These are phyloP conservation scores for Pyralis farinalis DNA, from an alignment of 2,888 invertebrate species.

Conservation along the genomic window DNA sequence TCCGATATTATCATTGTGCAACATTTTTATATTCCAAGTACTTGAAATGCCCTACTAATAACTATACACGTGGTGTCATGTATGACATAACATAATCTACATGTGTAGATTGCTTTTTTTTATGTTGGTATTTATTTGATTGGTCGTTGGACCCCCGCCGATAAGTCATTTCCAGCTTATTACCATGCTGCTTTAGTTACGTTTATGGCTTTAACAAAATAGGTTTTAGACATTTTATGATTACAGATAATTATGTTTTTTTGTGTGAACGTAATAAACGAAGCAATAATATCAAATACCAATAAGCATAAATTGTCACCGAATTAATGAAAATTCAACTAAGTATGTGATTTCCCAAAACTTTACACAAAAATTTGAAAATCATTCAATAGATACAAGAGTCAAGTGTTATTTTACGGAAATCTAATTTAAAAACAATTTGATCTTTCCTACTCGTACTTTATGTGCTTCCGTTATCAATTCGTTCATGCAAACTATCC, in stretches of 20 bases:
- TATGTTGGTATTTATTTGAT: background rate
- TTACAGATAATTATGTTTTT: constrained; percentile 1
- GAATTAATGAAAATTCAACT: too few species aligned
- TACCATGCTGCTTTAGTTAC: background rate
- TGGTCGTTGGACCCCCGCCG: constrained; percentile 5
- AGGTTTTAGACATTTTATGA: background rate
- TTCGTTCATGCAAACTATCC: too few species aligned
- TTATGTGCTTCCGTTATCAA: too few species aligned
- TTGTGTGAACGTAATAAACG: constrained; percentile 7
- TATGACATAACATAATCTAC: constrained; percentile 10
- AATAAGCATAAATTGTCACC: constrained; percentile 5
- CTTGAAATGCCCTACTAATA: constrained; percentile 1
- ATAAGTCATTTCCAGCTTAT: constrained; percentile 2
- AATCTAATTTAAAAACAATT: too few species aligned
- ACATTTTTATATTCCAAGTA: constrained; percentile 3
- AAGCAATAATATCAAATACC: constrained; percentile 2
- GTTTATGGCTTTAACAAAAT: constrained; percentile 3
- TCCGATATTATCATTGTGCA: constrained; percentile 18
- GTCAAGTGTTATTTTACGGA: too few species aligned
- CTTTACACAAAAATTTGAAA: too few species aligned
- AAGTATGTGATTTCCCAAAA: too few species aligned
- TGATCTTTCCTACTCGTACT: too few species aligned
- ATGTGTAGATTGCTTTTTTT: constrained; percentile 3
- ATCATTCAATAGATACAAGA: too few species aligned
- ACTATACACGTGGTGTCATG: constrained; percentile 2